phyloP scores from a whole-genome alignment of 2,797 vertebrate genomes.

The Diplodus puntazzo region DNA sequence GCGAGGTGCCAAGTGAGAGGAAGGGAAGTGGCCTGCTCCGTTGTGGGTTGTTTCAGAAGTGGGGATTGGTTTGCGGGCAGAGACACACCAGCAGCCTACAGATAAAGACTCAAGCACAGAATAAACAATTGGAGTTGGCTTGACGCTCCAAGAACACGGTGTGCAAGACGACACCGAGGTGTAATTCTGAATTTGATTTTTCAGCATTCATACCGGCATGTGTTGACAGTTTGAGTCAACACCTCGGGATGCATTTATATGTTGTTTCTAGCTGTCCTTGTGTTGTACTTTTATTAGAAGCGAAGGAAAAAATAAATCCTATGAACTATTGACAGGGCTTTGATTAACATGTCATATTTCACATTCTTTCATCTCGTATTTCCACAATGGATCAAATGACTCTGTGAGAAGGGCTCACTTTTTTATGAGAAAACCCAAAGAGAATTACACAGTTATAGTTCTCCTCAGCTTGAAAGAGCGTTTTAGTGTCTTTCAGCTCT shows the following conservation, averaged over 20 bases:
- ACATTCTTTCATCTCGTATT: neutral
- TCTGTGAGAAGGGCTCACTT: neutral
- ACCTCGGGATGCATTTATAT: neutral
- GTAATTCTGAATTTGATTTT: constrained; percentile 12
- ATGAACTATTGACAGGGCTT: neutral
- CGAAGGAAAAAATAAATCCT: neutral
- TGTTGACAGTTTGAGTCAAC: neutral
- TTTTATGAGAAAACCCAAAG: neutral
- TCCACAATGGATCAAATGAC: neutral
- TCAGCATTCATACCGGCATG: neutral
- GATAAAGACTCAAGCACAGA: constrained; percentile 11
- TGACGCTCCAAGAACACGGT: neutral
- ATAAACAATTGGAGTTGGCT: neutral
- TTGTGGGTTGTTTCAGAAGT: constrained; percentile 13
- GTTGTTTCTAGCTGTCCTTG: neutral
- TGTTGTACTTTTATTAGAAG: neutral
- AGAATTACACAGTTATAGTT: neutral
- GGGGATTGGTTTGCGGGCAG: constrained; percentile 18
- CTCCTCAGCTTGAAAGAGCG: neutral
- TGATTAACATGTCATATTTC: constrained; percentile 3
- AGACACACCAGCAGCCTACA: constrained; percentile 23
- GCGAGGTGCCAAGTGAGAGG: neutral
- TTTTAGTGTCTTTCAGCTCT: neutral
- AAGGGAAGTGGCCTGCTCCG: constrained; percentile 10
- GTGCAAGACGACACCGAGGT: neutral